Percentiles rank a stretch among this genome's conserved stretches.
These are phyloP conservation scores for Odontamblyopus rebecca DNA, from an alignment of 2,797 vertebrate genomes.

Conservation along the genomic window DNA sequence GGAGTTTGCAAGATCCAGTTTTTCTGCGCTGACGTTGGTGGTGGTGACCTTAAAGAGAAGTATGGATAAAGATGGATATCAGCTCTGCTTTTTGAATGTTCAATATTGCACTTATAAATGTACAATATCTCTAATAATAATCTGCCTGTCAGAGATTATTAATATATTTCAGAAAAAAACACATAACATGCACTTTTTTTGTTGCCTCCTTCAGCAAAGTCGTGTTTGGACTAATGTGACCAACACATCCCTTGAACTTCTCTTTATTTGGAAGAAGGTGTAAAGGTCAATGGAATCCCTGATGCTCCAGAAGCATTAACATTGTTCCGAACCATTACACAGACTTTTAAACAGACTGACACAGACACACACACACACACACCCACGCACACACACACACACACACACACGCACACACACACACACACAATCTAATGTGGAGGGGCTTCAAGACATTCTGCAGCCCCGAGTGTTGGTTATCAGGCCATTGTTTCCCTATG, in stretches of 20 bases:
- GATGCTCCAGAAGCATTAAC: conserved; percentile 40
- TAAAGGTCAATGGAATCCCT: conserved; percentile 24
- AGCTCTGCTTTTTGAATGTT: too few species aligned
- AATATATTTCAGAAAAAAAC: too few species aligned
- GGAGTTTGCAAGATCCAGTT: too few species aligned
- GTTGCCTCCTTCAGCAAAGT: neutral
- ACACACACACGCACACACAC: neutral
- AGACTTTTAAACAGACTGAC: conserved; percentile 30
- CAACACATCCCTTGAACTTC: conserved; percentile 12
- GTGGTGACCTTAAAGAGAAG: too few species aligned
- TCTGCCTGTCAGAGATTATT: too few species aligned
- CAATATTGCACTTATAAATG: too few species aligned
- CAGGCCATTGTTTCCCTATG: conserved; percentile 35
- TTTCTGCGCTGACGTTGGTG: too few species aligned
- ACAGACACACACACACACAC: conserved; percentile 10
- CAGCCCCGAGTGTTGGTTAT: conserved; percentile 45
- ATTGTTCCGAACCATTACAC: conserved; percentile 52
- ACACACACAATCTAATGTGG: conserved; percentile 48
- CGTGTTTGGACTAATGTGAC: conserved; percentile 1
- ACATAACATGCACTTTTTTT: neutral
- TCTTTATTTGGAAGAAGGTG: conserved; percentile 1
- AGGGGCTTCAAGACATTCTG: conserved; percentile 46
- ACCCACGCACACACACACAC: too few species aligned
- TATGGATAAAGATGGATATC: too few species aligned
- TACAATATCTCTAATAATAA: too few species aligned